Evolutionary conservation across 2,113 vertebrate species (phyloP).

Genomic region (Pyxicephalus adspersus): DNA sequence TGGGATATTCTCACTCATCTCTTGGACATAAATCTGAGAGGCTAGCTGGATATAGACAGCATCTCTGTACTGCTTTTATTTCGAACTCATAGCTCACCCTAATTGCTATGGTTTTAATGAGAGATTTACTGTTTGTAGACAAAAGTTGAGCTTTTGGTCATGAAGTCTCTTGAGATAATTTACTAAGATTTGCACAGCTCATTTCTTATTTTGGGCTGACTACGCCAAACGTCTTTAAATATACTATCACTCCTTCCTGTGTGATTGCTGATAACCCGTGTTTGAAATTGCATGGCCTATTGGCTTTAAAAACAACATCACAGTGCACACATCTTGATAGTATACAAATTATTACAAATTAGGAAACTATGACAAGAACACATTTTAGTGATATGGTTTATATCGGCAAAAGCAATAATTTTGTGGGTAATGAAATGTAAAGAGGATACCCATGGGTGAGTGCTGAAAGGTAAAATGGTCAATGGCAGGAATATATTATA

Average conservation of each 20-base stretch:
- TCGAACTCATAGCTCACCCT: conserved; percentile 58
- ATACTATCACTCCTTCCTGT: conserved; percentile 64
- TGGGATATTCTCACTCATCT: conserved; percentile 57
- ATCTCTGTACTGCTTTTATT: conserved; percentile 48
- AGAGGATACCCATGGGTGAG: not conserved
- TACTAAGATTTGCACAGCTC: conserved; percentile 61
- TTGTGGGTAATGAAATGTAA: not conserved
- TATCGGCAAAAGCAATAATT: not conserved
- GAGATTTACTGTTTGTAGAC: conserved; percentile 60
- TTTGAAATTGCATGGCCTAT: conserved; percentile 64
- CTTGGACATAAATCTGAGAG: conserved; percentile 36
- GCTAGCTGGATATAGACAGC: conserved; percentile 20
- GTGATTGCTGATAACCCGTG: conserved; percentile 72
- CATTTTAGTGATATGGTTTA: conserved; percentile 50
- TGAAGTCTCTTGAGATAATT: conserved; percentile 60
- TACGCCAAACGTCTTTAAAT: conserved; percentile 48
- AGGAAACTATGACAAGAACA: conserved; percentile 58
- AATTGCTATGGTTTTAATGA: conserved; percentile 59
- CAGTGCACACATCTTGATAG: conserved; percentile 45
- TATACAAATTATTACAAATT: conserved; percentile 49
- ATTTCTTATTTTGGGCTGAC: conserved; percentile 66
- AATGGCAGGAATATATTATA: not conserved
- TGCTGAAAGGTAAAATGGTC: not conserved
- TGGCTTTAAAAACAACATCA: conserved; percentile 66
- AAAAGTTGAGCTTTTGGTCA: conserved; percentile 47